A percentile compares a stretch with the other conserved stretches of the same genome.
Evolutionary conservation across 2,888 invertebrate species (phyloP).

Genomic region (Dendrolimus pini): DNA sequence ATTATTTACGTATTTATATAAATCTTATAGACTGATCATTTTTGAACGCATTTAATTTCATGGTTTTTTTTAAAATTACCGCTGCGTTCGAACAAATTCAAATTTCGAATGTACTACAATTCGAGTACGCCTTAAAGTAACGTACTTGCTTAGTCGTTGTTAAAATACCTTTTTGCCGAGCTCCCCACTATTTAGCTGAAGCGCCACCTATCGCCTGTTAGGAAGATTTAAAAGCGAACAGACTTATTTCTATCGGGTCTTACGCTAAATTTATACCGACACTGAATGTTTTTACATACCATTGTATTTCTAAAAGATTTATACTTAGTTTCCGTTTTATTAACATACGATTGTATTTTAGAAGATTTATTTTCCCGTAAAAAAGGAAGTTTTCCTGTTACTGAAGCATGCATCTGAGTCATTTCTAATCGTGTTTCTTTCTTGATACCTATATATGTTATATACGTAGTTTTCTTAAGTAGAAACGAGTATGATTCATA

Average conservation of each 20-base stretch:
- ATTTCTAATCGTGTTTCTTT: too few relatives aligned
- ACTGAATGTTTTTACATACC: conserved; percentile 62
- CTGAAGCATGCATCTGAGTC: too few relatives aligned
- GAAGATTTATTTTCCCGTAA: neutral
- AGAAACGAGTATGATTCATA: too few relatives aligned
- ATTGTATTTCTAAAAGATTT: conserved; percentile 35
- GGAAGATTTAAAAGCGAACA: conserved; percentile 61
- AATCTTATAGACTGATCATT: too few relatives aligned
- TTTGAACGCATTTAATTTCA: too few relatives aligned
- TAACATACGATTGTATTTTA: neutral
- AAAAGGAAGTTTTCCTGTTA: neutral
- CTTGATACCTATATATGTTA: too few relatives aligned
- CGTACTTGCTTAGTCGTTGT: conserved; percentile 36
- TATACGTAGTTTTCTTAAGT: too few relatives aligned
- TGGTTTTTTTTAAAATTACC: too few relatives aligned
- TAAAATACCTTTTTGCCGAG: conserved; percentile 62
- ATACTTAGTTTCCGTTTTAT: neutral
- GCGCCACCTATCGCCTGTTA: conserved; percentile 64
- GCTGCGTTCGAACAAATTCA: too few relatives aligned
- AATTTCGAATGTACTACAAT: conserved; percentile 1
- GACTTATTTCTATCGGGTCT: conserved; percentile 70
- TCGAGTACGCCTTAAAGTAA: conserved; percentile 17
- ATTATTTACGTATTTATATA: too few relatives aligned
- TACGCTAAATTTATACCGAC: conserved; percentile 56
- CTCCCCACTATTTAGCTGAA: conserved; percentile 43